Percentiles rank a stretch among this genome's conserved stretches.
phyloP scores from a whole-genome alignment of 2,797 vertebrate genomes.

The Typhlichthys subterraneus region DNA sequence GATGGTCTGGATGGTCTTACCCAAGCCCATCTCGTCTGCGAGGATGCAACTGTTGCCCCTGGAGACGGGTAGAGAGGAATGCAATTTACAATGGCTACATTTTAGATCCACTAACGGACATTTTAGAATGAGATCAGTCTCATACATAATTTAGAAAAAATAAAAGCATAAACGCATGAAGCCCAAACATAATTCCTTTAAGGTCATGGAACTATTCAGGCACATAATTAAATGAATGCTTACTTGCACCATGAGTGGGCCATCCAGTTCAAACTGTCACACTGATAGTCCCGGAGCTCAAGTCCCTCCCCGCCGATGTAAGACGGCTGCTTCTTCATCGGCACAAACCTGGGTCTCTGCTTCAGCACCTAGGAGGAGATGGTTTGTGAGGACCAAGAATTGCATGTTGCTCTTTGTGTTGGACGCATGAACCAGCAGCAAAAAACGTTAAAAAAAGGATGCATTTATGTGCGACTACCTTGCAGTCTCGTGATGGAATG shows the following conservation, averaged over 20 bases:
- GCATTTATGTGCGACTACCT: conserved; percentile 71
- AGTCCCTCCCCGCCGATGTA: conserved; percentile 91
- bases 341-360: conserved; percentile 92
- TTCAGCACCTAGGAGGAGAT: conserved; percentile 85
- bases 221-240: conserved; percentile 41
- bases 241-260: conserved; percentile 99
- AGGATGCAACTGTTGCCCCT: conserved; percentile 97
- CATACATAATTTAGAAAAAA: no score
- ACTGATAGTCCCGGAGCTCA: conserved; percentile 95
- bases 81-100: neutral
- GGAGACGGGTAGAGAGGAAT: conserved; percentile 19
- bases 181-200: neutral
- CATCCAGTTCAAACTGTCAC: conserved; percentile 97
- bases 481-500: conserved; percentile 95
- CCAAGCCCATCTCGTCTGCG: conserved; percentile 97
- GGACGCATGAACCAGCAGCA: no score
- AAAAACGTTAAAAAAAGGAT: no score
- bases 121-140: no score
- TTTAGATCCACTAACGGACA: neutral
- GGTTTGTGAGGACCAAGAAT: no score
- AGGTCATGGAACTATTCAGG: neutral
- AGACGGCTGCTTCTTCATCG: conserved; percentile 92
- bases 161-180: neutral
- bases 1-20: conserved; percentile 98
- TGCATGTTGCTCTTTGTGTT: no score